Base-by-base conservation (phyloP, 1,140 invertebrate genomes). In the Adoxophyes honmai region DNA sequence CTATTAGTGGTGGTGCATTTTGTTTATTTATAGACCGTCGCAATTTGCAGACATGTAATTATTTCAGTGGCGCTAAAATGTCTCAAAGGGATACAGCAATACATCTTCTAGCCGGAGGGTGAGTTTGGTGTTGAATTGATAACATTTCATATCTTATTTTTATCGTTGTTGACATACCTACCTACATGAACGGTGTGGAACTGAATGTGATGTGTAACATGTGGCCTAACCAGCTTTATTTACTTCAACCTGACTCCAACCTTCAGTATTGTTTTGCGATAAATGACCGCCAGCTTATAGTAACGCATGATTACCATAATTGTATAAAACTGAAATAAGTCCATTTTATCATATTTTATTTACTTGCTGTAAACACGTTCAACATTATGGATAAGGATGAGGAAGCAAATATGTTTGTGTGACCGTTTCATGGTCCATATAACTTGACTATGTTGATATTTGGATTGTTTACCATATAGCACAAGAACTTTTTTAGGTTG, bases 101-200 rank as follows among this genome's bases (percentile, higher is more conserved):
- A 88, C 95, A 97, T 90, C 92, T 97, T 69, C 91, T 96, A 66
- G 95, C 95, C 81, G 95, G 95, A 91, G 95, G 95, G 95, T 96
- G 91, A 92, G 94, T 86, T 64, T 55, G 61, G 37, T 52, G 42
- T 33, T 28, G 55, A 48, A 11, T 54, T 62, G 52, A 51, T 55
- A 39, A 33, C 48, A 37, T n/a, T 21, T 56, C 54, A 60, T 68
- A 64, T 68, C 60, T 44, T 53, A 16, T 53, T 28, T 52, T 53
- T 36, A 53, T 53, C 52, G 14, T 36, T 35, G 52, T 53, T 53
- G 34, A 53, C 52, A 35, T 53, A 53, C 14, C 15, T 53, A 28
- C 42, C 10, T 48, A 28, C 35, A 33, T 28, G 21, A 52, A 57
- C 13, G 21, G 21, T 28, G 21, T 28, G 21, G 6, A n/a, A n/a